These are phyloP conservation scores for Cotesia vestalis DNA, from an alignment of 1,140 invertebrate genomes.

Conservation along the genomic window DNA sequence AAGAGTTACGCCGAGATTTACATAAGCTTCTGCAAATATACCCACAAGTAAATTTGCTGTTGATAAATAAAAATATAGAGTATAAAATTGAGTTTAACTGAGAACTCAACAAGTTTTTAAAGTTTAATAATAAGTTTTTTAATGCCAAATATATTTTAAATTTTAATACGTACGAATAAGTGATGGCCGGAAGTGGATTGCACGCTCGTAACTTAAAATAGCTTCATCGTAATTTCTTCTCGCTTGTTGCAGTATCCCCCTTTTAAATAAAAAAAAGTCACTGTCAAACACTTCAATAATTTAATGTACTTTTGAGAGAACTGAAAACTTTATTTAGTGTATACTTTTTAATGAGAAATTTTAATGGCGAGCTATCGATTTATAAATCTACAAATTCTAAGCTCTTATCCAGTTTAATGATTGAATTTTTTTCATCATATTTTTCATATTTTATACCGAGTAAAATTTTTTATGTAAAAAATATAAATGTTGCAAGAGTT, in stretches of 20 bases:
- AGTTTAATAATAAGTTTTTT: no score
- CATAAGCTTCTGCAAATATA: conserved; percentile 86
- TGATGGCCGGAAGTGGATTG: conserved; percentile 92
- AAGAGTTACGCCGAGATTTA: conserved; percentile 90
- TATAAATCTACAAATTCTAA: no score
- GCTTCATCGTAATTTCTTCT: conserved; percentile 88
- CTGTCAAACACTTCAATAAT: background rate
- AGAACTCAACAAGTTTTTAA: background rate
- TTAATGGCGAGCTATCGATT: no score
- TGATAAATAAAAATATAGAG: background rate
- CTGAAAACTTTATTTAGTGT: no score
- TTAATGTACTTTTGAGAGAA: no score
- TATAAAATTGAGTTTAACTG: background rate
- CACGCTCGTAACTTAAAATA: conserved; percentile 89
- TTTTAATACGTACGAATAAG: conserved; percentile 87
- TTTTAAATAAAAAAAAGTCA: conserved; percentile 60
- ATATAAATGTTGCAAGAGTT: no score
- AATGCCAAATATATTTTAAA: background rate
- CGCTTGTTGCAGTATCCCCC: conserved; percentile 92
- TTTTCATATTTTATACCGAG: no score
- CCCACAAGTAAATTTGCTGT: conserved; percentile 18
- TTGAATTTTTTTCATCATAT: no score
- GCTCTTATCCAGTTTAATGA: no score
- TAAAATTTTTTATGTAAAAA: no score
- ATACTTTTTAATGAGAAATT: no score